Conservation (phyloP, 2,113 vertebrate genomes). For the Grammomys dolichurus region DNA sequence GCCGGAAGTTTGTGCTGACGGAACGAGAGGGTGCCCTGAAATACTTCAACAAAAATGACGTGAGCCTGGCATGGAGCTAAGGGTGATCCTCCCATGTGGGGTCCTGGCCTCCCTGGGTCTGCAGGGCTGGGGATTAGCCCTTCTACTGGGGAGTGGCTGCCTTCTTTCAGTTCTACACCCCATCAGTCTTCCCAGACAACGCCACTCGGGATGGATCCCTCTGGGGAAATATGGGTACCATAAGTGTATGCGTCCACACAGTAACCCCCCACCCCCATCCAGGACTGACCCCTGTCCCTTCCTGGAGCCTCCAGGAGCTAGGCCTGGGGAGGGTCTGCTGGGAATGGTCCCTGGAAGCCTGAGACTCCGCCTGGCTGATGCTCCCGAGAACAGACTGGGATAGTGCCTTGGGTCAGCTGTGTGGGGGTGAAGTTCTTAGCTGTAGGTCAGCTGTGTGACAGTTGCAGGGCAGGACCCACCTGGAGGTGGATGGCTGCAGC, state of each 20-base stretch:
- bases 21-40: slow-evolving; percentile 96
- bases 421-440: neutral
- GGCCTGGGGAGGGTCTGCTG: neutral
- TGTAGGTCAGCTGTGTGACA: neutral
- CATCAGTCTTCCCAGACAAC: neutral
- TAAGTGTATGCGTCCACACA: neutral
- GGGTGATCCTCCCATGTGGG: neutral
- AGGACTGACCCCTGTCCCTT: too few relatives aligned
- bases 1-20: slow-evolving; percentile 95
- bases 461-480: neutral
- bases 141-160: too few relatives aligned
- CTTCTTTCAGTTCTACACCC: rapidly evolving
- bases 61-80: slow-evolving; percentile 81
- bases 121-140: neutral
- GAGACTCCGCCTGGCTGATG: neutral
- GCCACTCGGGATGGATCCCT: too few relatives aligned
- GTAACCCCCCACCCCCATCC: rapidly evolving
- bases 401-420: neutral
- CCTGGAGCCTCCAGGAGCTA: neutral
- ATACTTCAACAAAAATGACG: slow-evolving; percentile 97
- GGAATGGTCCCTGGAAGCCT: neutral
- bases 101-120: neutral
- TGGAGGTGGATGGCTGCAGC: neutral
- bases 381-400: neutral
- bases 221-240: neutral